phyloP scores from a whole-genome alignment of 2,888 invertebrate species.

The Parnassius apollo region DNA sequence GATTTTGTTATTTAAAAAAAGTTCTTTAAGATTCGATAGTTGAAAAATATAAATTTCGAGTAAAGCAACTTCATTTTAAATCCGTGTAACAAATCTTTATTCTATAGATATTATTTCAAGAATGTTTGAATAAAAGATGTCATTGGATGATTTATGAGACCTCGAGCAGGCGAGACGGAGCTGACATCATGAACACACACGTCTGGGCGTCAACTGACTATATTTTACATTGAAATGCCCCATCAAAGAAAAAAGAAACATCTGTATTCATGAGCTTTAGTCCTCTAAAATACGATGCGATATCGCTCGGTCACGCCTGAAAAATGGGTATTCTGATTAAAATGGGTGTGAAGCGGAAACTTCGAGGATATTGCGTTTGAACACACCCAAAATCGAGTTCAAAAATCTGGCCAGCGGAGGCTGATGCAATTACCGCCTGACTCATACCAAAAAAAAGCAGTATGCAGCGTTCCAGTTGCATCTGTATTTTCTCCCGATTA shows the following conservation, averaged over 20 bases:
- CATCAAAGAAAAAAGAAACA: slow-evolving; percentile 46
- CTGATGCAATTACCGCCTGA: slow-evolving; percentile 69
- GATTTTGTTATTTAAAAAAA: no score
- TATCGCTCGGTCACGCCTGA: slow-evolving; percentile 34
- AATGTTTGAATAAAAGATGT: slow-evolving; percentile 20
- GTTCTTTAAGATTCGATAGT: no score
- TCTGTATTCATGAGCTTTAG: slow-evolving; percentile 53
- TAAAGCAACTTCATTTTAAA: background rate
- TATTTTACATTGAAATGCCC: slow-evolving; percentile 49
- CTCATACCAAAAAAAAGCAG: slow-evolving; percentile 68
- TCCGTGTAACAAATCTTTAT: slow-evolving; percentile 13
- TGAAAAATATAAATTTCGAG: no score
- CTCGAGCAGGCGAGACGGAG: slow-evolving; percentile 29
- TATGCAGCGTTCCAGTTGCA: slow-evolving; percentile 74
- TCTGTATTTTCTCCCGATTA: slow-evolving; percentile 76
- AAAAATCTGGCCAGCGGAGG: slow-evolving; percentile 54
- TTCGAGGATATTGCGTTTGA: slow-evolving; percentile 38
- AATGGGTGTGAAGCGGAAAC: slow-evolving; percentile 28
- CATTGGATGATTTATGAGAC: slow-evolving; percentile 23
- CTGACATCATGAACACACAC: slow-evolving; percentile 29
- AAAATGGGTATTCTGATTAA: slow-evolving; percentile 31
- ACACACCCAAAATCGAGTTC: slow-evolving; percentile 37
- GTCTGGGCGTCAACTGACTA: slow-evolving; percentile 42
- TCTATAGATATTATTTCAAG: slow-evolving; percentile 14
- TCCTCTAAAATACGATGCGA: slow-evolving; percentile 43